A percentile compares a stretch with the other conserved stretches of the same genome.
These are phyloP conservation scores for Drosophila arawakana DNA, from an alignment of 1,140 invertebrate species.

Conservation along the genomic window DNA sequence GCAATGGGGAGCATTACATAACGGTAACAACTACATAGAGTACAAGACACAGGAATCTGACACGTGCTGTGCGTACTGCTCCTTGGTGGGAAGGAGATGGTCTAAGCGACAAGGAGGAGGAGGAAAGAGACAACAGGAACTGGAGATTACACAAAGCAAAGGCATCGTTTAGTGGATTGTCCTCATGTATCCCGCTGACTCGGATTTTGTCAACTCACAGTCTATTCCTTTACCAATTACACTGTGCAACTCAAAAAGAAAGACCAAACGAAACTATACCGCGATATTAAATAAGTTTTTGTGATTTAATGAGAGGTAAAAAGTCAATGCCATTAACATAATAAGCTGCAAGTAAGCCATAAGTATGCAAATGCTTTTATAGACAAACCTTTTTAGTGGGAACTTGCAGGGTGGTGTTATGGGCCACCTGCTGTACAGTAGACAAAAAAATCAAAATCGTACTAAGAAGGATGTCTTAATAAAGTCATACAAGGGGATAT, in stretches of 20 bases:
- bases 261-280: not conserved
- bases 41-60: constrained; percentile 14
- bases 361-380: constrained; percentile 6
- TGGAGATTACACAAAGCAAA: constrained; percentile 35
- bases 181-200: constrained; percentile 40
- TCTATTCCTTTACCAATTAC: constrained; percentile 27
- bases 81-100: constrained; percentile 18
- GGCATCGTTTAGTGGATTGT: constrained; percentile 18
- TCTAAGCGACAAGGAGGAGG: too few species aligned
- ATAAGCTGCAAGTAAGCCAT: constrained; percentile 3
- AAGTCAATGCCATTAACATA: not conserved
- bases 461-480: too few species aligned
- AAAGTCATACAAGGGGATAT: too few species aligned
- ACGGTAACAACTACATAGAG: constrained; percentile 28
- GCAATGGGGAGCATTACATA: constrained; percentile 44
- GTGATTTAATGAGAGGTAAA: not conserved
- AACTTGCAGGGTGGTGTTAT: constrained; percentile 23
- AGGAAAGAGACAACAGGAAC: not conserved
- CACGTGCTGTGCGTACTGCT: constrained; percentile 60
- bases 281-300: not conserved
- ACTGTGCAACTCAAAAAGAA: constrained; percentile 32
- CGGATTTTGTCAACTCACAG: constrained; percentile 23
- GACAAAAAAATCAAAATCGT: too few species aligned
- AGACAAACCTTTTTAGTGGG: not conserved
- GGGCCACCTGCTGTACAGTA: constrained; percentile 25